These are phyloP conservation scores for Malthinus seriepunctatus DNA, from an alignment of 2,888 invertebrate species.

Conservation along the genomic window DNA sequence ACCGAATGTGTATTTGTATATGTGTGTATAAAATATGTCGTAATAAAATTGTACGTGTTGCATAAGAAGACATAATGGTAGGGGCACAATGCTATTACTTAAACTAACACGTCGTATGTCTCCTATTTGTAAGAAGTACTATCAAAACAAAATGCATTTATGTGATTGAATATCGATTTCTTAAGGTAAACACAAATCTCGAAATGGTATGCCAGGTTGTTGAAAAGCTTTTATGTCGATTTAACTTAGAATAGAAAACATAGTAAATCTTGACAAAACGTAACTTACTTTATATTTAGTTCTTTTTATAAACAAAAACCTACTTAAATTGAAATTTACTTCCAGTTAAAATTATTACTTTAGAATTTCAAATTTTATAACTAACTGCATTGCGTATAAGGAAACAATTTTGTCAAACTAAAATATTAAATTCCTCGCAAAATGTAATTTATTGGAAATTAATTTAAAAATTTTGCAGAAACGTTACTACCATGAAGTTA, in stretches of 20 bases:
- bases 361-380: constrained; percentile 1
- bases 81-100: constrained; percentile 9
- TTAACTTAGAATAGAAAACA: constrained; percentile 18
- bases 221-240: constrained; percentile 20
- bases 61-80: neutral
- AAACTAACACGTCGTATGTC: constrained; percentile 15
- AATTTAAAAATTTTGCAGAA: constrained; percentile 27
- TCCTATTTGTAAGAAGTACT: constrained; percentile 17
- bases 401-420: constrained; percentile 20
- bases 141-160: constrained; percentile 28
- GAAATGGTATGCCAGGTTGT: constrained; percentile 20
- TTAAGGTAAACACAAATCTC: constrained; percentile 18
- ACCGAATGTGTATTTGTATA: too few relatives aligned
- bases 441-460: constrained; percentile 30
- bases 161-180: constrained; percentile 32
- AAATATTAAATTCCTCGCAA: constrained; percentile 25
- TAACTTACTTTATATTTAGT: constrained; percentile 8
- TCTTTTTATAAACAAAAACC: constrained; percentile 1
- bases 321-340: neutral
- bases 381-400: constrained; percentile 4
- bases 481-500: constrained; percentile 23
- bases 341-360: neutral
- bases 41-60: neutral
- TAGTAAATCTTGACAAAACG: constrained; percentile 10
- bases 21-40: too few relatives aligned